These are phyloP conservation scores for Chrysocyon brachyurus DNA, from an alignment of 2,797 vertebrate species.

Conservation along the genomic window DNA sequence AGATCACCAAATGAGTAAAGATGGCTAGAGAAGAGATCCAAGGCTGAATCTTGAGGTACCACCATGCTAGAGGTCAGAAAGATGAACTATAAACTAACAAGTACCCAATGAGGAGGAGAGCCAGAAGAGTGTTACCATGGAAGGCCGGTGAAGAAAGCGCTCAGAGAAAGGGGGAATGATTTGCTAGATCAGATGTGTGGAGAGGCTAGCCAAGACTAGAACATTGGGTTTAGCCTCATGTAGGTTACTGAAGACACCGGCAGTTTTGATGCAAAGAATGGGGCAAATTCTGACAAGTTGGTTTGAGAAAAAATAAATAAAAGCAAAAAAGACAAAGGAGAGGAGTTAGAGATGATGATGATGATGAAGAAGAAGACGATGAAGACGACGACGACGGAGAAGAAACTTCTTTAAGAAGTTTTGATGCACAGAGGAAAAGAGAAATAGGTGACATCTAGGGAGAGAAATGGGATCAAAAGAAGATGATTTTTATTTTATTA, in stretches of 20 bases:
- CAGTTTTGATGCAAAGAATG: not conserved
- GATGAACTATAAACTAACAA: not conserved
- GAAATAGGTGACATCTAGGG: not conserved
- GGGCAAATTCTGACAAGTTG: not conserved
- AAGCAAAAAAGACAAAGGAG: not conserved
- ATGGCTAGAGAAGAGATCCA: not conserved
- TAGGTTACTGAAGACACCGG: not conserved
- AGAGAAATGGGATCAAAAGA: not conserved
- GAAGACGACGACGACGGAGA: not conserved
- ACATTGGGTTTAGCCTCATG: fast-evolving
- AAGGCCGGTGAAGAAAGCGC: not conserved
- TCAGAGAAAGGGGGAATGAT: not conserved
- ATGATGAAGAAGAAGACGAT: no score
- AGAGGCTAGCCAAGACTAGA: not conserved
- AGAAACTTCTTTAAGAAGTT: not conserved
- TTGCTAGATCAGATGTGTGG: not conserved
- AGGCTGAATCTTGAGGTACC: not conserved
- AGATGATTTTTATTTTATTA: not conserved
- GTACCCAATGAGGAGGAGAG: not conserved
- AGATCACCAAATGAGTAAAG: not conserved
- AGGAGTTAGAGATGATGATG: not conserved
- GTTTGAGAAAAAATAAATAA: not conserved
- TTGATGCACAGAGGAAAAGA: not conserved
- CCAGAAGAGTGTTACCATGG: not conserved
- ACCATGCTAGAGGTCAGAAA: not conserved